Evolutionary conservation across 1,140 invertebrate genomes (phyloP).

Genomic region (Aphaenogaster ashmeadi): DNA sequence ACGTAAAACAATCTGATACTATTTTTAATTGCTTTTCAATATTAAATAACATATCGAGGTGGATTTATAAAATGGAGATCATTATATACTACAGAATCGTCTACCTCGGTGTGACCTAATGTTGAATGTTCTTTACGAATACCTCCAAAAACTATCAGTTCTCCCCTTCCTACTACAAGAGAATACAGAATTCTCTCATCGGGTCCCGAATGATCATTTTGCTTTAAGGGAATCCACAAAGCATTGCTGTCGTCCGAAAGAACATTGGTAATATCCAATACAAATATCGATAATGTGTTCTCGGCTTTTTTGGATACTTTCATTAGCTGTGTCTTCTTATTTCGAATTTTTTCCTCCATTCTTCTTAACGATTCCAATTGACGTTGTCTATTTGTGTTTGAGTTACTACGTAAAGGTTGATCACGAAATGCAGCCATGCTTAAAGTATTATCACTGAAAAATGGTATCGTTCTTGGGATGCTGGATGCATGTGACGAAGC

Average conservation of each 20-base stretch:
- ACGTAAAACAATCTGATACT: not conserved
- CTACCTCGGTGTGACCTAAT: conserved; percentile 83
- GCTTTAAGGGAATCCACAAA: conserved; percentile 92
- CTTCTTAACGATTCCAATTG: conserved; percentile 89
- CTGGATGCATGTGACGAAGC: conserved; percentile 57
- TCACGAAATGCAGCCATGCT: conserved; percentile 89
- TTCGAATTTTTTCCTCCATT: conserved; percentile 88
- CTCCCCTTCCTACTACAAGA: conserved; percentile 95
- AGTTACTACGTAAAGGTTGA: conserved; percentile 83
- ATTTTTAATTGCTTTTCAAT: conserved; percentile 48
- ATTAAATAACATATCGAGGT: conserved; percentile 91
- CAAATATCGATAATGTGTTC: conserved; percentile 93
- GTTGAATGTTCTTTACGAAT: conserved; percentile 91
- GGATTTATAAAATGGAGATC: conserved; percentile 93
- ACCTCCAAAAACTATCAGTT: conserved; percentile 98
- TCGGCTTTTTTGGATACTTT: conserved; percentile 79
- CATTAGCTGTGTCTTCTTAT: conserved; percentile 76
- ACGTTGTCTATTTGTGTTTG: conserved; percentile 87
- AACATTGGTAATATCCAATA: conserved; percentile 94
- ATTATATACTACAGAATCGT: conserved; percentile 91
- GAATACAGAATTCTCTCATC: conserved; percentile 97
- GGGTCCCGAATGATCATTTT: conserved; percentile 90
- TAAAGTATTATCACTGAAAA: conserved; percentile 88
- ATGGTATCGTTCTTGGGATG: conserved; percentile 71
- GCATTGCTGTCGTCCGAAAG: conserved; percentile 90